These are phyloP conservation scores for Synchiropus splendidus DNA, from an alignment of 2,113 vertebrate genomes.

Conservation along the genomic window DNA sequence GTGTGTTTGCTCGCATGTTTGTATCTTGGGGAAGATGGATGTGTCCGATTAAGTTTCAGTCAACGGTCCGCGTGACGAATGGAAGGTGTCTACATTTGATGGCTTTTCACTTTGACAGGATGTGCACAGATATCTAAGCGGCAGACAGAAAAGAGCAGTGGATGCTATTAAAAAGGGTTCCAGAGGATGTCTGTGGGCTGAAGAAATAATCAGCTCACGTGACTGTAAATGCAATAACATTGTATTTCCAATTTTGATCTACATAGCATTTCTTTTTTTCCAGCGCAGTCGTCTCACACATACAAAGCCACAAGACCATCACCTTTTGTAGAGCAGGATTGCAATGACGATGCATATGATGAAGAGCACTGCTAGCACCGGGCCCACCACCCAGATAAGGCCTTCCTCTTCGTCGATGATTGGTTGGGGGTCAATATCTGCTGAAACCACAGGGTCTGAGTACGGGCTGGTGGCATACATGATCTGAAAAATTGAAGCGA, in stretches of 20 bases:
- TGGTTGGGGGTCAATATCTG: constrained; percentile 90
- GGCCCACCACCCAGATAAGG: constrained; percentile 96
- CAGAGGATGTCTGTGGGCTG: too few relatives aligned
- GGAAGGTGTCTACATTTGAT: constrained; percentile 22
- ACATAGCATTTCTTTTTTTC: too few relatives aligned
- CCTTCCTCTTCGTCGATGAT: constrained; percentile 98
- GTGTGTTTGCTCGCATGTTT: constrained; percentile 1
- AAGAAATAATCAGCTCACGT: too few relatives aligned
- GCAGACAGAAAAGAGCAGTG: too few relatives aligned
- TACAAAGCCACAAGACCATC: constrained; percentile 33
- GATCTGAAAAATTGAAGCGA: constrained; percentile 77
- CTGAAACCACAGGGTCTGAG: constrained; percentile 90
- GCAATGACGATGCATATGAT: constrained; percentile 99
- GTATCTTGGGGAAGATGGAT: constrained; percentile 8
- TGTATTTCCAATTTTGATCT: too few relatives aligned
- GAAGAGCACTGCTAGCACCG: constrained; percentile 96
- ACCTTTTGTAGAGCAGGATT: constrained; percentile 98
- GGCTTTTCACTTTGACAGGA: constrained; percentile 20
- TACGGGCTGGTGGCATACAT: constrained; percentile 98
- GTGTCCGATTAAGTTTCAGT: constrained; percentile 39
- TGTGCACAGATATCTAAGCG: constrained; percentile 7
- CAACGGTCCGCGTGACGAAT: constrained; percentile 22
- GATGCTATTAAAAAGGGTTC: too few relatives aligned
- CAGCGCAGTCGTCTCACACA: too few relatives aligned
- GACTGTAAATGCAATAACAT: too few relatives aligned